Base-by-base conservation (phyloP, 2,797 vertebrate species). In the Harpagifer antarcticus region DNA sequence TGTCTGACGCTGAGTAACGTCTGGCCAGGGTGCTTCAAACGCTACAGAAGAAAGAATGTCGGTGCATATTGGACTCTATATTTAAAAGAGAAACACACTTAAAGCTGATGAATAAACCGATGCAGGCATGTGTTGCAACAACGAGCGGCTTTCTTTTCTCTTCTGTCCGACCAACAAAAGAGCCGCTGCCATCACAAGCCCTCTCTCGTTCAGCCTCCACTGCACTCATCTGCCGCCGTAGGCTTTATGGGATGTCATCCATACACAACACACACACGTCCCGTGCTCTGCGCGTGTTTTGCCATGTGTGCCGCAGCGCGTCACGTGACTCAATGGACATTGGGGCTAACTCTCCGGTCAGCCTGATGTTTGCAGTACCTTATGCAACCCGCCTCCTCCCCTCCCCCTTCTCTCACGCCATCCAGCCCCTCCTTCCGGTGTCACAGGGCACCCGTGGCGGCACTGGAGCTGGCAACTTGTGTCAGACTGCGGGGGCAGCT, bases 231-330 rank as follows among this genome's bases (percentile, higher is more conserved):
- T 68, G 16, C 20, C 66, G 78, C 86, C 31, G 9, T 1, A 79
- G 81, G 90, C 84, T 78, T 53, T n/a, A 23, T 40, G 50, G 54
- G 70, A 82, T 84, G 74, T 84, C 87, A 82, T 82, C 74, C 82
- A 66, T 62, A 53, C 75, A 81, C 63, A 71, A 57, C 60, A 33
- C 61, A 71, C 60, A 48, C 77, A 59, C 14, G 40, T 69, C 58
- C 82, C 43, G 31, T 23, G 82, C 80, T 63, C 68, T 37, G 2
- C 84, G 86, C 79, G 42, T 88, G 85, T 62, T 83, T 48, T 17
- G 75, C 78, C 85, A 84, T 62, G 83, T 88, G 87, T 82, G 61
- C 60, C 1, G 45, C 56, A 23, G 61, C 12, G 9, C n/a, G 60
- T 88, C 83, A 87, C 56, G 61, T 88, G 85, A 88, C 67, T 37